phyloP scores from a whole-genome alignment of 2,888 invertebrate genomes.

The Fissipunctia ypsillon region DNA sequence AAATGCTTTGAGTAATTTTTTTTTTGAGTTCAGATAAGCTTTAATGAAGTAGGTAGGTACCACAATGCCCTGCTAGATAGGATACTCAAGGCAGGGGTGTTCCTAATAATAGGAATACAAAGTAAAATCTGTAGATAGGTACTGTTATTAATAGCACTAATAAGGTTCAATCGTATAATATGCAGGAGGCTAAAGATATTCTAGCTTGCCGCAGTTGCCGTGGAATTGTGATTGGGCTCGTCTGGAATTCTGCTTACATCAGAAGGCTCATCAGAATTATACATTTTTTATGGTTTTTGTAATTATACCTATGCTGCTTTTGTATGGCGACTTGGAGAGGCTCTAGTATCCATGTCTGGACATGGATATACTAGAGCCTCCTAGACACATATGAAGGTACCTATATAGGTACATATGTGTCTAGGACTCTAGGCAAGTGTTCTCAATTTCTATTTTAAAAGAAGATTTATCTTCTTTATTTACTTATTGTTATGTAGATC shows the following conservation, averaged over 20 bases:
- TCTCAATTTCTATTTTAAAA: too few species aligned
- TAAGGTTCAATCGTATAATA: neutral
- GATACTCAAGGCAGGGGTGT: neutral
- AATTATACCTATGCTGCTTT: constrained; percentile 9
- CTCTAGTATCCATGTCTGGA: neutral
- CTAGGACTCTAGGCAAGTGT: too few species aligned
- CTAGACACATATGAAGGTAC: too few species aligned
- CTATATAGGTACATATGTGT: neutral
- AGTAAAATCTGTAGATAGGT: neutral
- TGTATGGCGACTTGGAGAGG: neutral
- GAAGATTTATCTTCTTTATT: too few species aligned
- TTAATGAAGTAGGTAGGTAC: neutral
- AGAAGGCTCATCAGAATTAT: neutral
- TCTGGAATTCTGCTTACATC: neutral
- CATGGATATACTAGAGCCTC: too few species aligned
- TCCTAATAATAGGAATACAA: neutral
- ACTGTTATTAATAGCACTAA: neutral
- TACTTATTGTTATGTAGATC: too few species aligned
- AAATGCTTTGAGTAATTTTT: too few species aligned
- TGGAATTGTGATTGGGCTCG: neutral
- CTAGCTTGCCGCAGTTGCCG: neutral
- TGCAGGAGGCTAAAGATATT: neutral
- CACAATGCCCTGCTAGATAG: neutral
- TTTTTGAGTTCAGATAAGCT: too few species aligned
- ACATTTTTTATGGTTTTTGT: neutral